A percentile compares a stretch with the other conserved stretches of the same genome.
Evolutionary conservation across 2,888 invertebrate species (phyloP).

Genomic region (Dynastes hyllus): DNA sequence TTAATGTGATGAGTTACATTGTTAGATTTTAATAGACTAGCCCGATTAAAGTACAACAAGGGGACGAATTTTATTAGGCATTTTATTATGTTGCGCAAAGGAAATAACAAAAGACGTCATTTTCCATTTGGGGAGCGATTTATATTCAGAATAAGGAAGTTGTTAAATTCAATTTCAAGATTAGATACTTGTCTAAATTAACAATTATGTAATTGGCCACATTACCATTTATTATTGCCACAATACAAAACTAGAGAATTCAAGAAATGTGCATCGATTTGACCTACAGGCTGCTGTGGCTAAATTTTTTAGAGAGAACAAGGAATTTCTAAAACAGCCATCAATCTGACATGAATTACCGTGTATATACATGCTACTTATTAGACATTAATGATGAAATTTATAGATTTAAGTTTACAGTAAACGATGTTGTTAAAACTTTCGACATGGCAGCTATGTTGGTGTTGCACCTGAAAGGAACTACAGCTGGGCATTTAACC

Average conservation of each 20-base stretch:
- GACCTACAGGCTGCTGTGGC: too few species aligned
- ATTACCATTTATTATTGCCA: neutral
- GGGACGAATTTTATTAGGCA: too few species aligned
- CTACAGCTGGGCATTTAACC: slow-evolving; percentile 73
- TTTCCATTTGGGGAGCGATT: neutral
- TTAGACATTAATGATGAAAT: slow-evolving; percentile 73
- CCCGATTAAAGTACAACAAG: too few species aligned
- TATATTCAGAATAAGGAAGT: neutral
- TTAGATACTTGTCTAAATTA: neutral
- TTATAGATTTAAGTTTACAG: slow-evolving; percentile 74
- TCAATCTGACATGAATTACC: too few species aligned
- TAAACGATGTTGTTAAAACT: slow-evolving; percentile 71
- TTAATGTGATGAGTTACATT: too few species aligned
- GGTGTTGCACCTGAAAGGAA: slow-evolving; percentile 73
- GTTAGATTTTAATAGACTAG: too few species aligned
- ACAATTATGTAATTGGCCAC: neutral
- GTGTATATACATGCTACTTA: slow-evolving; percentile 73
- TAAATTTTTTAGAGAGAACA: too few species aligned
- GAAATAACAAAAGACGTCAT: neutral
- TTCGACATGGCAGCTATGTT: slow-evolving; percentile 75
- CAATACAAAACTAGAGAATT: neutral
- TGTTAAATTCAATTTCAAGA: neutral
- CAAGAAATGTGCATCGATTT: neutral
- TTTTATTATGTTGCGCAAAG: too few species aligned
- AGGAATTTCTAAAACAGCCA: too few species aligned